Evolutionary conservation across 2,797 vertebrate species (phyloP).

Genomic region (Otolemur crassicaudatus): DNA sequence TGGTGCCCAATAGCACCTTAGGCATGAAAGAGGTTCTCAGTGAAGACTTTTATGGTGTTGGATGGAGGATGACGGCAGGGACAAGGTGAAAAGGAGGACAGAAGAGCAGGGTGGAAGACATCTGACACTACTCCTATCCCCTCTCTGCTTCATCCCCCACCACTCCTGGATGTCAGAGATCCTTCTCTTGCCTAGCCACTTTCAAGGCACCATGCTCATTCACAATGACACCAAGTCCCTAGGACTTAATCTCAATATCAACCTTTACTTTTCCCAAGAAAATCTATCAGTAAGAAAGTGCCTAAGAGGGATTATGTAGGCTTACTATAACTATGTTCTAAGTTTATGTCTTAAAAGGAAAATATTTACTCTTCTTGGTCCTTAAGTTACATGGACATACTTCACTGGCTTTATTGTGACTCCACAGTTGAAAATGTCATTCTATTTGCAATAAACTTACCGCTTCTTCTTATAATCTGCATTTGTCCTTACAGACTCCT

Average conservation of each 20-base stretch:
- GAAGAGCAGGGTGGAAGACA: not conserved
- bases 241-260: not conserved
- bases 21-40: not conserved
- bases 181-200: not conserved
- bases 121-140: not conserved
- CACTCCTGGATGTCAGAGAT: not conserved
- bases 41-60: not conserved
- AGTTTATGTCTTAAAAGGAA: not conserved
- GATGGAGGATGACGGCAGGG: not conserved
- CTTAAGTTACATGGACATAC: not conserved
- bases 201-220: not conserved
- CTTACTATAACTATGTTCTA: not conserved
- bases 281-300: not conserved
- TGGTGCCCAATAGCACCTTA: rapidly evolving
- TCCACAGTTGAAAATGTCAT: not conserved
- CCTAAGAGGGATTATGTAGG: not conserved
- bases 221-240: not conserved
- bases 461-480: not conserved
- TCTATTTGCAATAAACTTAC: not conserved
- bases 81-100: not conserved
- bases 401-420: not conserved
- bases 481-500: not conserved
- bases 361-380: not conserved
- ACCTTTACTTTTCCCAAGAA: not conserved
- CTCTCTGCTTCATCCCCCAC: not conserved